Evolutionary conservation across 2,797 vertebrate genomes (phyloP).

Genomic region (Eptatretus atami): DNA sequence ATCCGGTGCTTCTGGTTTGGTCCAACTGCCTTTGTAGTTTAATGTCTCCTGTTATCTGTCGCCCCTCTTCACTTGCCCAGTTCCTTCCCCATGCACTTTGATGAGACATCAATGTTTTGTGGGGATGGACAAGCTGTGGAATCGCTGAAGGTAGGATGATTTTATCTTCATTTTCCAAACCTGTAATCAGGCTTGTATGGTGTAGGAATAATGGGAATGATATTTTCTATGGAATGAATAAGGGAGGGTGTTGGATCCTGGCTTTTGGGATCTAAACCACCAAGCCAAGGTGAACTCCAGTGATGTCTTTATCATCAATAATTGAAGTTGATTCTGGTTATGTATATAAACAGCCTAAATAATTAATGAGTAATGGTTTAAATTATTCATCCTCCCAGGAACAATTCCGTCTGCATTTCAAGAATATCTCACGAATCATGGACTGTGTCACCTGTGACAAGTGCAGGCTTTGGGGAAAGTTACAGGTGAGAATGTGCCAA

Average conservation of each 20-base stretch:
- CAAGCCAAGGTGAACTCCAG: no score
- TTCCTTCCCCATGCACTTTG: conserved; percentile 58
- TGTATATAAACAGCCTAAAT: no score
- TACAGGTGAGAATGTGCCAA: conserved; percentile 25
- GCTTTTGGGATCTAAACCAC: no score
- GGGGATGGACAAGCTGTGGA: conserved; percentile 40
- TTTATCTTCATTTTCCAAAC: background rate
- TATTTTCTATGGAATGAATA: no score
- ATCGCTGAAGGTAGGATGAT: conserved; percentile 35
- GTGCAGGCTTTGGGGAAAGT: conserved; percentile 67
- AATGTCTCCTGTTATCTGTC: no score
- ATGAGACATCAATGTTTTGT: conserved; percentile 53
- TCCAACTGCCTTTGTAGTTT: no score
- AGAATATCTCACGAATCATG: conserved; percentile 78
- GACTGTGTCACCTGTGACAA: conserved; percentile 80
- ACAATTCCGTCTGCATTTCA: conserved; percentile 45
- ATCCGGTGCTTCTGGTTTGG: no score
- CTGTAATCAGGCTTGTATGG: background rate
- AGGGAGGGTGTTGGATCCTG: no score
- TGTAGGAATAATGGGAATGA: background rate
- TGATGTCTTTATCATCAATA: no score
- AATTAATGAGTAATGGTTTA: no score
- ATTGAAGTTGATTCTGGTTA: no score
- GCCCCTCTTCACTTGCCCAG: conserved; percentile 13
- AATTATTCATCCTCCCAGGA: conserved; percentile 19